phyloP scores from a whole-genome alignment of 2,113 vertebrate species.

The Rana temporaria region DNA sequence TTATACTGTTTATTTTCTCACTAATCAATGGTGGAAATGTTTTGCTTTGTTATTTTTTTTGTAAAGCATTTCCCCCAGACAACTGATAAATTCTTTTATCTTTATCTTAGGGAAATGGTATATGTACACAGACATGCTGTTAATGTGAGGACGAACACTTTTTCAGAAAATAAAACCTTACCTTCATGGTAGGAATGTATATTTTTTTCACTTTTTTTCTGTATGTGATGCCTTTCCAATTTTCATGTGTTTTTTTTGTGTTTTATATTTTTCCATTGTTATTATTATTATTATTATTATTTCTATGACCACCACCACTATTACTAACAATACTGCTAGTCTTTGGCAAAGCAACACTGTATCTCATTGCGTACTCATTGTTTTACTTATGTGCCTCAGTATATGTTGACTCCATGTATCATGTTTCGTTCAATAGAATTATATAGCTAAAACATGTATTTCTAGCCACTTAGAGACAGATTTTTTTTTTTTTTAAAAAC shows the following conservation, averaged over 20 bases:
- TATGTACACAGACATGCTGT: constrained; percentile 57
- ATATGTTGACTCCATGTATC: neutral
- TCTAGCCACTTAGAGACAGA: neutral
- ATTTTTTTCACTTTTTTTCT: constrained; percentile 29
- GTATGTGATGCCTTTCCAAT: constrained; percentile 38
- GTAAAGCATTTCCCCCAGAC: constrained; percentile 57
- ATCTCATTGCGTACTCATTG: neutral
- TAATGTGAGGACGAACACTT: constrained; percentile 57
- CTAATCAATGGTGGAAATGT: constrained; percentile 2
- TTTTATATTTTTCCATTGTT: neutral
- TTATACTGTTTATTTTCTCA: constrained; percentile 12
- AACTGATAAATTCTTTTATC: constrained; percentile 57
- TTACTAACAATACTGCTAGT: constrained; percentile 7
- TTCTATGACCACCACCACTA: neutral
- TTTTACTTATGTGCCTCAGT: neutral
- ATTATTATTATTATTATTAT: neutral
- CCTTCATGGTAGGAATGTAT: constrained; percentile 56
- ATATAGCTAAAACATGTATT: neutral
- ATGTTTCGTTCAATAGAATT: neutral
- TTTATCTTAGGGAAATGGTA: constrained; percentile 58
- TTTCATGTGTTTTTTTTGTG: constrained; percentile 29
- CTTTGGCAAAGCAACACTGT: neutral
- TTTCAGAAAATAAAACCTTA: constrained; percentile 58
- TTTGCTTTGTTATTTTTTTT: neutral
- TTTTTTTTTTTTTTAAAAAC: too few relatives aligned